Evolutionary conservation across 2,113 vertebrate genomes (phyloP), one percentile per base, ranked within the genome.

Genomic region (Ciconia stormi): DNA sequence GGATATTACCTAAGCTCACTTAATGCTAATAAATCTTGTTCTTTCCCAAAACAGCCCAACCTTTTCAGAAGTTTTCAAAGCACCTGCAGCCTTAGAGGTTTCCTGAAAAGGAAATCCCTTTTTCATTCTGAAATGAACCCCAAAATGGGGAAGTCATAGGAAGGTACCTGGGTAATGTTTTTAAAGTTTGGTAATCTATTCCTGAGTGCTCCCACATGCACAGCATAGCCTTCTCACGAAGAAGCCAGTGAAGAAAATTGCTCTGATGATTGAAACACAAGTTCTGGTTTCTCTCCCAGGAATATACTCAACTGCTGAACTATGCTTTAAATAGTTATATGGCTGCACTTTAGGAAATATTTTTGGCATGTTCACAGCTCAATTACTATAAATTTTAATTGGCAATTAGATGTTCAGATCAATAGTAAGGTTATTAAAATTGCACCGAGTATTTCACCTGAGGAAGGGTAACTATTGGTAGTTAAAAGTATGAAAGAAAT

Each of bases 391-490:
- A 44, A 69, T 92, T 93, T 88, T 82, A 65, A 94, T 95, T 95
- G 46, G 94, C 95, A 97, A 96, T 84, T 61, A 90, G 34, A 61
- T 82, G 53, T 93, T 87, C 55, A 38, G 47, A 59, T 95, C 81
- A 85, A 94, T 96, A 95, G 76, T 40, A 90, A 81, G 67, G 59
- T 94, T 95, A 83, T 88, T 94, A 88, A 89, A 97, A 93, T 93
- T 44, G 40, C 27, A 27, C 18, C 9, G n/a, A 92, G 13, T 74
- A 61, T 84, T 87, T 95, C 23, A 53, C 30, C 47, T 61, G 62
- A 92, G 93, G 87, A 96, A 97, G 62, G 62, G 46, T 93, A 81
- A 74, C 88, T 94, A 21, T 46, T 95, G 91, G 73, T 82, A 90
- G 67, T 86, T 87, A 38, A 55, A 74, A 70, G 27, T 29, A 46